Base-by-base conservation (phyloP, 2,888 invertebrate species). In the Halocaridina rubra region DNA sequence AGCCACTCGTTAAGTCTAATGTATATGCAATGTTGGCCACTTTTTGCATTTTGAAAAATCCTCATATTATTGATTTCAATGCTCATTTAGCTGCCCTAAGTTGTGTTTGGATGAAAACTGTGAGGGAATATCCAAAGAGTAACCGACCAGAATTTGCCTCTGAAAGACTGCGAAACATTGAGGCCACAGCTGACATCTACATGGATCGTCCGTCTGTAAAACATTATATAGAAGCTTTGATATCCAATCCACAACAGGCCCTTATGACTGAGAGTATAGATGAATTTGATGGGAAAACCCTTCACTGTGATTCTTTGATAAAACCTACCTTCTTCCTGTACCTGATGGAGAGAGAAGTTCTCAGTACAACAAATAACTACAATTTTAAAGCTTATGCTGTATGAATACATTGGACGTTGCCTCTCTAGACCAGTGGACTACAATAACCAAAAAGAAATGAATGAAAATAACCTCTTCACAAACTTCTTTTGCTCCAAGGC, bases 401-500 rank as follows among this genome's bases (percentile, higher is more conserved):
- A 32, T 16, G 86, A 86, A 24, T 86, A 76, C 33, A 22, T 86
- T 59, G 86, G 86, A 19, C 86, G 86, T 10, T 86, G 86, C 19
- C 84, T 86, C 5, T 53, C 71, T 30, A 79, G 57, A n/a, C n/a
- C n/a, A n/a, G n/a, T n/a, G n/a, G n/a, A n/a, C n/a, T n/a, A n/a
- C n/a, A n/a, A n/a, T 5, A 64, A 80, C 59, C 53, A 27, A 33
- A 7, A 3, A 0, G 22, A 59, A 29, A 29, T 71, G 7, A 22
- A 29, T 3, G 29, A 77, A 27, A 53, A 72, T 13, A 79, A 64
- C 22, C 84, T 79, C 19, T 84, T 74, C 53, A 84, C 74, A 7
- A 74, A 79, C 53, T 84, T 78, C 72, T 84, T 84, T 74, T 72
- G 53, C 24, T 3, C 46, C 7, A 53, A 84, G n/a, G 27, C 79